Evolutionary conservation across 2,797 vertebrate species (phyloP), one percentile per base, ranked within the genome.

Genomic region (Ciconia nigra): DNA sequence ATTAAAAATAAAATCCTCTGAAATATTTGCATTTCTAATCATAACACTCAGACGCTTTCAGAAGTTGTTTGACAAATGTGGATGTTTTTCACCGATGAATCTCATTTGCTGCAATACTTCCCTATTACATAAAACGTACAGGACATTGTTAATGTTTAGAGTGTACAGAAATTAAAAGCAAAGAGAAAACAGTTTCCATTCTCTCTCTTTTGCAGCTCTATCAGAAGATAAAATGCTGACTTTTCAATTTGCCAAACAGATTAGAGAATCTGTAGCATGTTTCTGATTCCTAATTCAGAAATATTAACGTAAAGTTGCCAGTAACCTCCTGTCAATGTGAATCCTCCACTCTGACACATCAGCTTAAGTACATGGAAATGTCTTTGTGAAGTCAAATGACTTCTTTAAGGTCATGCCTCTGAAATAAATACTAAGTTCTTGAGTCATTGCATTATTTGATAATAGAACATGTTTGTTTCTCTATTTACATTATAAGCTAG

Each of bases 121-220:
- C 49, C 49, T 81, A 26, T 85, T 81, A 88, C 33, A 49, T 46
- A 73, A 49, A 83, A 26, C 31, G 26, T 73, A 59, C 42, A 79
- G 49, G 41, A 82, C 44, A 35, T 33, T 74, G 59, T 37, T 93
- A 92, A 69, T 65, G 49, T 83, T 96, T 93, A 77, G 81, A 90
- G 90, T 74, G 35, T 58, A 26, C 49, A 92, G 83, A 96, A 93
- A 96, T 96, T 87, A 95, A 96, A 95, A 94, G 42, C 76, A 96
- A 97, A 83, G 37, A 96, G 24, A 80, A 85, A 66, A 72, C 49
- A 87, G 11, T 54, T 91, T 93, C 63, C 14, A 42, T 88, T 73
- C 65, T 91, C 8, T 74, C 14, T 71, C 9, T 74, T 94, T 81
- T 80, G 62, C 39, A 67, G 24, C 28, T 91, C 18, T 74, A 86